Percentiles rank a stretch among this genome's conserved stretches.
These are phyloP conservation scores for Leucoraja erinaceus DNA, from an alignment of 2,113 vertebrate species.

Conservation along the genomic window DNA sequence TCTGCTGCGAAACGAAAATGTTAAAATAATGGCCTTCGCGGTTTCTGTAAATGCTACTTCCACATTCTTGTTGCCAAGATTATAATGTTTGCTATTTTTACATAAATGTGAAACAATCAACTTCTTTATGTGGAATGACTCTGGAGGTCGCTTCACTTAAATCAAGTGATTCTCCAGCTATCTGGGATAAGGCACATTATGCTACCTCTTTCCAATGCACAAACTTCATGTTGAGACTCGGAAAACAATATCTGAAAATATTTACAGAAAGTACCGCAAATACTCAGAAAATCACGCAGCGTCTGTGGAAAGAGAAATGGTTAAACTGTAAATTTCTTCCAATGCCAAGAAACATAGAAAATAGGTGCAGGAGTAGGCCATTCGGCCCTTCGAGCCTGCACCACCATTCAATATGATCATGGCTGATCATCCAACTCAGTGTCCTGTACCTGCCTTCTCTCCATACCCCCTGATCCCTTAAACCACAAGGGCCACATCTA, in stretches of 20 bases:
- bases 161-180: neutral
- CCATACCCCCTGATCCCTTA: too few relatives aligned
- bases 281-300: too few relatives aligned
- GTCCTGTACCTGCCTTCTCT: too few relatives aligned
- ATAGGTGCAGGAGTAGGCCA: too few relatives aligned
- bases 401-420: too few relatives aligned
- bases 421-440: too few relatives aligned
- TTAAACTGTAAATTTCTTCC: too few relatives aligned
- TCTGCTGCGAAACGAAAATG: conserved; percentile 4
- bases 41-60: neutral
- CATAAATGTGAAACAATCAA: neutral
- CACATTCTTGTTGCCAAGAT: neutral
- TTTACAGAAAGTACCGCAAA: too few relatives aligned
- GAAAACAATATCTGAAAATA: neutral
- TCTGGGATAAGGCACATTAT: neutral
- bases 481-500: too few relatives aligned
- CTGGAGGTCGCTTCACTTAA: neutral
- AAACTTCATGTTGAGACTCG: neutral
- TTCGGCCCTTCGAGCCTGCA: too few relatives aligned
- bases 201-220: neutral
- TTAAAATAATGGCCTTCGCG: conserved; percentile 21
- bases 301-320: too few relatives aligned
- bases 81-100: neutral
- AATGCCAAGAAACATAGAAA: too few relatives aligned
- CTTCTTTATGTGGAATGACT: neutral